phyloP scores from a whole-genome alignment of 2,888 invertebrate genomes.

The Rhagonycha lutea region DNA sequence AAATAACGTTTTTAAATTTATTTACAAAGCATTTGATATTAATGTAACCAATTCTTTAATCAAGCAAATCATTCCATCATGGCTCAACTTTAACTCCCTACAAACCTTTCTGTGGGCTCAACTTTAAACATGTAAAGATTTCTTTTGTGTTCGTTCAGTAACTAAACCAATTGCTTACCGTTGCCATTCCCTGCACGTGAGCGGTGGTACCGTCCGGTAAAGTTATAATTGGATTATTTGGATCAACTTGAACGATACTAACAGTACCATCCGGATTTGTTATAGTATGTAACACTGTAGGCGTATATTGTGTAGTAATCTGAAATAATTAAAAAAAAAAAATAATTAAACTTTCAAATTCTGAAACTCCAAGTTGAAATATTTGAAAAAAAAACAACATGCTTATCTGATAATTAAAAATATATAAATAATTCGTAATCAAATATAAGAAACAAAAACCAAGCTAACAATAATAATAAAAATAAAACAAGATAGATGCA shows the following conservation, averaged over 20 bases:
- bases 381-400: not conserved
- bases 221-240: constrained; percentile 91
- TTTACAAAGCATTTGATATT: not conserved
- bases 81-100: not conserved
- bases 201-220: constrained; percentile 95
- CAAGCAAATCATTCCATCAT: not conserved
- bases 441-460: constrained; percentile 43
- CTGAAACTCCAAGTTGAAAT: not conserved
- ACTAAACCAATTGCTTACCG: constrained; percentile 43
- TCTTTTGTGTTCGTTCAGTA: not conserved
- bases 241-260: constrained; percentile 94
- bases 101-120: not conserved
- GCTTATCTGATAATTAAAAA: not conserved
- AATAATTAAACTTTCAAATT: not conserved
- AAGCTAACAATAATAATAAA: constrained; percentile 48
- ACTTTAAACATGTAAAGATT: not conserved
- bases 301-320: constrained; percentile 75
- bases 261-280: constrained; percentile 96
- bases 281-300: constrained; percentile 92
- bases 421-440: not conserved
- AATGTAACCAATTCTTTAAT: not conserved
- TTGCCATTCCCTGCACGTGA: constrained; percentile 83
- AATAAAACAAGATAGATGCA: constrained; percentile 39
- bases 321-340: constrained; percentile 38
- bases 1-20: not conserved